Base-by-base conservation (phyloP, 2,113 vertebrate species). In the Chamaea fasciata region DNA sequence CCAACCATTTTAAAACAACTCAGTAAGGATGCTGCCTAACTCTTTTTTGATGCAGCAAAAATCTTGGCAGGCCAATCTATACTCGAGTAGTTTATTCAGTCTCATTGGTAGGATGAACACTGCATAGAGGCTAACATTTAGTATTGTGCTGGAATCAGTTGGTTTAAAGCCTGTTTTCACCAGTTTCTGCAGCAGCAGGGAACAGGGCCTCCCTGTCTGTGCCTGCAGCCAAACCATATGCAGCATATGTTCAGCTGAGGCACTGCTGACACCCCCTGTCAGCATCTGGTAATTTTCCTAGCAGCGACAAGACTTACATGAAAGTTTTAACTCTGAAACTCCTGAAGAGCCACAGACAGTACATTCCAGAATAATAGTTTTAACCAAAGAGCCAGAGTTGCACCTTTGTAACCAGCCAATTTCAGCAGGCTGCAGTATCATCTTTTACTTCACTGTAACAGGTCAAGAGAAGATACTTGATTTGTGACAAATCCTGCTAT, bases 211-310 rank as follows among this genome's bases (percentile, higher is more conserved):
- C 85, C 52, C 87, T n/a, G 83, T 76, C 68, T 47, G 37, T 14
- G 9, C 80, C 35, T 27, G 88, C 74, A 89, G 88, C 53, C 87
- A 41, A 84, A 44, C 57, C 83, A 59, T 83, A 62, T 15, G 47
- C 41, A n/a, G 46, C 94, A 52, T 75, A 86, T 91, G 95, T 93
- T 95, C 92, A 71, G 73, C 80, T 56, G 92, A 73, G 83, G 55
- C 76, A 68, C 94, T 96, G 91, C 70, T 97, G 95, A 96, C 88
- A 94, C 88, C 92, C 94, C 92, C 94, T 91, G 91, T 94, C 95
- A 97, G 95, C 90, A 87, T 88, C 89, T 87, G 83, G 90, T 86
- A 95, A 96, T 96, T 95, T 94, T 90, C 93, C 69, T 68, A 69
- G 73, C 65, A 90, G 31, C 5, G 23, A 79, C 47, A 71, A 81